A percentile compares a stretch with the other conserved stretches of the same genome.
These are phyloP conservation scores for Limnephilus lunatus DNA, from an alignment of 2,888 invertebrate species.

Conservation along the genomic window DNA sequence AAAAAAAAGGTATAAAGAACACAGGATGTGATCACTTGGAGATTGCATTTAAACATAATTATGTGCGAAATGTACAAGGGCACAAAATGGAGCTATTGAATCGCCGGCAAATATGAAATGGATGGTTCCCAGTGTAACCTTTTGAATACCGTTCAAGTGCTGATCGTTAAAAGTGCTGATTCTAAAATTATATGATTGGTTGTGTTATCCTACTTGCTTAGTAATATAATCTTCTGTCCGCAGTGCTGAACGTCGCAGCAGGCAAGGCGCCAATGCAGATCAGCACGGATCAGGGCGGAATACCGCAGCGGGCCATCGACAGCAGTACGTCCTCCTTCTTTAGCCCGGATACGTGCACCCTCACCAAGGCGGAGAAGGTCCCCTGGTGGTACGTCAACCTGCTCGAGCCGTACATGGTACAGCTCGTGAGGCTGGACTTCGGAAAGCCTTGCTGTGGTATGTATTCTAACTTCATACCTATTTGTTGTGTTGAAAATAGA, in stretches of 20 bases:
- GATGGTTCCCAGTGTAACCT: background rate
- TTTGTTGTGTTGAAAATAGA: too few relatives aligned
- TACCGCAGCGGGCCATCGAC: slow-evolving; percentile 93
- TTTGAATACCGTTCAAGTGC: background rate
- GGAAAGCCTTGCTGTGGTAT: slow-evolving; percentile 94
- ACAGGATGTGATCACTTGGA: too few relatives aligned
- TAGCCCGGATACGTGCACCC: slow-evolving; percentile 90
- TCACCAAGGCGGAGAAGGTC: slow-evolving; percentile 88
- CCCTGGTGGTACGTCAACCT: slow-evolving; percentile 98
- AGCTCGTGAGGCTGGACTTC: slow-evolving; percentile 92
- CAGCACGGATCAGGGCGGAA: slow-evolving; percentile 88
- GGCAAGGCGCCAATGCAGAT: slow-evolving; percentile 97
- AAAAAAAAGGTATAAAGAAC: too few relatives aligned
- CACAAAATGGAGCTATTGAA: background rate
- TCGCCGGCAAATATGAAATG: background rate
- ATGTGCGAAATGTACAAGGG: too few relatives aligned
- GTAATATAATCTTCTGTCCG: background rate
- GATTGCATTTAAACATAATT: too few relatives aligned
- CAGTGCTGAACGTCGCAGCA: slow-evolving; percentile 95
- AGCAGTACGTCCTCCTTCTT: slow-evolving; percentile 91
- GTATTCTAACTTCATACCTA: slow-evolving; percentile 69
- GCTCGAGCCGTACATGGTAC: slow-evolving; percentile 96
- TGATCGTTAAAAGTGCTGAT: too few relatives aligned
- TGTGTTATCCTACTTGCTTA: background rate
- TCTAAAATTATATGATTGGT: too few relatives aligned